These are phyloP conservation scores for Aurelia sp. DNA, from an alignment of 30 jellyfish, hydroid and myxozoan species.

Conservation along the genomic window DNA sequence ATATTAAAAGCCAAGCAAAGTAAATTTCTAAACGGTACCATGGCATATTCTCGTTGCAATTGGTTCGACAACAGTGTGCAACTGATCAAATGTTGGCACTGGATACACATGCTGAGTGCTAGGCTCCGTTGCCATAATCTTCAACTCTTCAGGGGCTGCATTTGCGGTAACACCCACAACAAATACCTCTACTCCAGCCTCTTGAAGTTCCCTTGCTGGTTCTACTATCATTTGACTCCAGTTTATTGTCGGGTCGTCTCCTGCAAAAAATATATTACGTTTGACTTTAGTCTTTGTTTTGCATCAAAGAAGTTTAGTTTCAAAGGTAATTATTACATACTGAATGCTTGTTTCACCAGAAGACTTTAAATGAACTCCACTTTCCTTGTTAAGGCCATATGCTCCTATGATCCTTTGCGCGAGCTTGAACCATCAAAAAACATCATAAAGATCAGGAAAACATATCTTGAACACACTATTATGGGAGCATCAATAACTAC, in stretches of 20 bases:
- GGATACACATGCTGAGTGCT: slow-evolving; percentile 79
- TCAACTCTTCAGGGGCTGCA: slow-evolving; percentile 85
- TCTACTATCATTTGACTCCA: slow-evolving; percentile 92
- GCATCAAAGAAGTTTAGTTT: too few relatives aligned
- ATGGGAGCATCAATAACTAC: too few relatives aligned
- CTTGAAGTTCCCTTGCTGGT: slow-evolving; percentile 89
- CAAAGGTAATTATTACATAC: too few relatives aligned
- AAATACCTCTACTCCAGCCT: slow-evolving; percentile 89
- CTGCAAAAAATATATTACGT: slow-evolving; percentile 49
- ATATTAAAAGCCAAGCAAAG: too few relatives aligned
- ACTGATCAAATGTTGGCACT: slow-evolving; percentile 78
- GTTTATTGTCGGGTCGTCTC: slow-evolving; percentile 92
- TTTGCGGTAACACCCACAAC: slow-evolving; percentile 86
- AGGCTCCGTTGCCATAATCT: slow-evolving; percentile 83
- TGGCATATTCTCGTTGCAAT: slow-evolving; percentile 86
- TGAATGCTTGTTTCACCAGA: too few relatives aligned
- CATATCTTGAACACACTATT: too few relatives aligned
- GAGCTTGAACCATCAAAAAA: too few relatives aligned
- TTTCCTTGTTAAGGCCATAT: too few relatives aligned
- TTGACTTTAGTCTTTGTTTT: background rate
- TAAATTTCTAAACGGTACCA: slow-evolving; percentile 61
- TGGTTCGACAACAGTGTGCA: slow-evolving; percentile 79
- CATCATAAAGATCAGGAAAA: too few relatives aligned
- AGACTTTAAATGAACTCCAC: too few relatives aligned
- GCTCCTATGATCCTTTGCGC: too few relatives aligned